Evolutionary conservation across 2,888 invertebrate genomes (phyloP), one percentile per base, ranked within the genome.

Genomic region (Ochropleura plecta): DNA sequence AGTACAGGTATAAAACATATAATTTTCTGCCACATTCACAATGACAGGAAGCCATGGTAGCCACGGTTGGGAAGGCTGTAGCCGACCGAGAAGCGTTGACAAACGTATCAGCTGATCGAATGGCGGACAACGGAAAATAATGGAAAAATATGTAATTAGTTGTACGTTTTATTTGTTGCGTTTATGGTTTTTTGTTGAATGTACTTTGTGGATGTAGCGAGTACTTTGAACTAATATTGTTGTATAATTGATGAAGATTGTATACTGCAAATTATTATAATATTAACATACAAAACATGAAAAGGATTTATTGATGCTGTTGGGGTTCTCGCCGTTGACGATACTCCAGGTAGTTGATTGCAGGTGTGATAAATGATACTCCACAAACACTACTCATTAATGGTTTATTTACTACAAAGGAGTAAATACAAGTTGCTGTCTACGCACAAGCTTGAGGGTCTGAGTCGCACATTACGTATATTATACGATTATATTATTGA

Each of bases 21-120:
- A 84, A 84, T 82, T 84, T 76, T 73, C 60, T 83, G 69, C 14
- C 60, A 62, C 48, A 66, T 70, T 48, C 67, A 82, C 84, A 82
- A 73, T 76, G 69, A 73, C 83, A 83, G 85, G 80, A 82, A 76
- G 53, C 66, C 71, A 71, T 78, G 88, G 76, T 86, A 80, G 80
- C 68, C 73, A 74, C 80, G 89, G 80, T 88, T 82, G 79, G 78
- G 72, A 84, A 81, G 82, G 82, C 67, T 46, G 73, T 63, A 78
- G 81, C 86, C 78, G 78, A 86, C 69, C 84, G 84, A 67, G 62
- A 62, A 63, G 14, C 66, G 62, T 40, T 73, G 84, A 84, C 84
- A 82, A 82, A 73, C 85, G 78, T 87, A 88, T 84, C 73, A 66
- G 70, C 76, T 73, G 70, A 82, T 82, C 81, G 53, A 59, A 71